phyloP scores from a whole-genome alignment of 2,888 invertebrate genomes.

The Imbricaverruca yamaguchii region DNA sequence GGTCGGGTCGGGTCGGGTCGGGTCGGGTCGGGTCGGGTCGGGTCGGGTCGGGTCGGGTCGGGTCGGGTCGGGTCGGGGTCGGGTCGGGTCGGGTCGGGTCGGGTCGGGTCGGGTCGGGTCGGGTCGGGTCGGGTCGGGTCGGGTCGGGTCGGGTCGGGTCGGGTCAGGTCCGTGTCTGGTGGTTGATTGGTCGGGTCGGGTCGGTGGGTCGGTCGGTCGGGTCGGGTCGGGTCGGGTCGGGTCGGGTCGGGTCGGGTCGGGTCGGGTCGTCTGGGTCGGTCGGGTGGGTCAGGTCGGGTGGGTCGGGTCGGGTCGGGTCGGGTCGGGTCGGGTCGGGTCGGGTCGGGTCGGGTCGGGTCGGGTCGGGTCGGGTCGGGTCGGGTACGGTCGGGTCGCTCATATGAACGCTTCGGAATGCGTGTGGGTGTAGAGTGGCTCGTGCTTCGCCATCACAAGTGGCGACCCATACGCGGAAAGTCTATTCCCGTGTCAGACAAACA shows the following conservation, averaged over 20 bases:
- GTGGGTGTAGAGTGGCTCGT: too few species aligned
- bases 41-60: too few species aligned
- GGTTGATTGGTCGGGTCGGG: not conserved
- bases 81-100: too few species aligned
- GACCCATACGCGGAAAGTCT: too few species aligned
- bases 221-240: not conserved
- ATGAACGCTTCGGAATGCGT: too few species aligned
- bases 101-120: too few species aligned
- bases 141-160: conserved; percentile 15
- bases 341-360: conserved; percentile 22
- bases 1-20: too few species aligned
- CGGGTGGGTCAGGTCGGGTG: conserved; percentile 4
- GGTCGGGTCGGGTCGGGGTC: too few species aligned
- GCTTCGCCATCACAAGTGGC: too few species aligned
- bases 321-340: conserved; percentile 20
- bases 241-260: conserved; percentile 6
- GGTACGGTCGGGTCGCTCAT: not conserved
- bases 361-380: conserved; percentile 21
- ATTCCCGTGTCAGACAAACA: too few species aligned
- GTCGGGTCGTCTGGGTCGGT: not conserved
- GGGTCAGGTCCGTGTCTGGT: conserved; percentile 2
- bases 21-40: too few species aligned
- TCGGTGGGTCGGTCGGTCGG: not conserved
- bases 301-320: conserved; percentile 20
- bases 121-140: too few species aligned